Evolutionary conservation across 1,140 invertebrate species (phyloP).

Genomic region (Bactericera cockerelli): DNA sequence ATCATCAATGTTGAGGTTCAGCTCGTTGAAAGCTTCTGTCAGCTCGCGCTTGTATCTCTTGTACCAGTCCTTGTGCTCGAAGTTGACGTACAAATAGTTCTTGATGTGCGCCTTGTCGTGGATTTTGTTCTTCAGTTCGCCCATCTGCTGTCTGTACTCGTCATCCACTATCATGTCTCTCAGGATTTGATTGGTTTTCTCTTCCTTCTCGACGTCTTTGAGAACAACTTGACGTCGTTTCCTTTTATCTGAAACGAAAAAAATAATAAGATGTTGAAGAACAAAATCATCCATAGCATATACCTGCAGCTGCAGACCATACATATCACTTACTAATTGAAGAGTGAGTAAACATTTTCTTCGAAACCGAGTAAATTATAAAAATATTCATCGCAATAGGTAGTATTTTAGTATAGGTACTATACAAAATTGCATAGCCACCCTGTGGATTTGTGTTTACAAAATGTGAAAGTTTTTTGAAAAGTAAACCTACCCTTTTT

Average conservation of each 20-base stretch:
- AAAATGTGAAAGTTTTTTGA: too few relatives aligned
- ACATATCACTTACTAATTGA: too few relatives aligned
- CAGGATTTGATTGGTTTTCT: background rate
- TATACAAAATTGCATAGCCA: too few relatives aligned
- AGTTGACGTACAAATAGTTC: slow-evolving; percentile 1
- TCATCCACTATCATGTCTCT: background rate
- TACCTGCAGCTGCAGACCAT: too few relatives aligned
- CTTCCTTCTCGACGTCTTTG: background rate
- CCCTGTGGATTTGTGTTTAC: too few relatives aligned
- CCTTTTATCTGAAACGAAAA: background rate
- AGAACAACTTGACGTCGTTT: background rate
- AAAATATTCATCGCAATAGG: too few relatives aligned
- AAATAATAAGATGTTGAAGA: background rate
- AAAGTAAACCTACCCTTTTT: too few relatives aligned
- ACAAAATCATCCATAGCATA: too few relatives aligned
- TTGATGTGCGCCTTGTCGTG: background rate
- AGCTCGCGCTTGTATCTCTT: background rate
- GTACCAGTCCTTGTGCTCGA: background rate
- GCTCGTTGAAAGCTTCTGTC: background rate
- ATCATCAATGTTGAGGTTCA: background rate
- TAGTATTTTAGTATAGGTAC: too few relatives aligned
- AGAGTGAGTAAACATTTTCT: too few relatives aligned
- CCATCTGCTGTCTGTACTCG: background rate
- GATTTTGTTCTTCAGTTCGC: background rate
- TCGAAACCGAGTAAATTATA: too few relatives aligned